Base-by-base conservation (phyloP, 2,113 vertebrate species). In the Tachysurus vachellii region DNA sequence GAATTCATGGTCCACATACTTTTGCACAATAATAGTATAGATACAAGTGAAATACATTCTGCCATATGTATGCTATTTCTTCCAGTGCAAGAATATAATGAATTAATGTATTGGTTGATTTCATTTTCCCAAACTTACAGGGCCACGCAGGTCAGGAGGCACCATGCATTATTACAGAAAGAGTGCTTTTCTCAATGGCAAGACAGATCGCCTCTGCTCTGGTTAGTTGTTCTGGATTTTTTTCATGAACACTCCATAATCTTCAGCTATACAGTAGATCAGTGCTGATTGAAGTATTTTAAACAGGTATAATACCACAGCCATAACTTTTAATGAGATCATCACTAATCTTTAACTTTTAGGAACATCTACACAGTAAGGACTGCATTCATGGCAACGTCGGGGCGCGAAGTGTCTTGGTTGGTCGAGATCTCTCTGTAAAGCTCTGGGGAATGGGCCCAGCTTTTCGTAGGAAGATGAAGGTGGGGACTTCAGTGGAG, bases 361-460 rank as follows among this genome's bases (percentile, higher is more conserved):
- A 99, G 97, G 96, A 95, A 83, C 97, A 96, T 86, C 95, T 99
- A 8, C 96, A 98, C 90, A 90, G 92, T 61, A 95, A 96, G 87
- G 81, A 90, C 26, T 92, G 95, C 80, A 92, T 96, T 87, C 98
- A 99, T 36, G 97, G 97, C 10, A 96, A 98, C 70, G 31, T 99
- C 31, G 96, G 95, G 23, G 97, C 97, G 83, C 95, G 94, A 83
- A 98, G 97, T 56, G 86, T 99, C 59, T 93, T 99, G 2, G 95
- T 99, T 50, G 96, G 94, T 3, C 86, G 54, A 47, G 95, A 97
- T 85, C 93, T 97, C 86, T 96, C 96, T 0, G 95, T 94, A 5
- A 99, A 98, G 84, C 95, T 99, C 87, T 96, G 96, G 93, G 96
- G 97, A 14, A 81, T 99, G 47, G 95, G 96, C 62, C 85, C 96